phyloP scores from a whole-genome alignment of 2,888 invertebrate genomes.

The Abrostola triplasia region DNA sequence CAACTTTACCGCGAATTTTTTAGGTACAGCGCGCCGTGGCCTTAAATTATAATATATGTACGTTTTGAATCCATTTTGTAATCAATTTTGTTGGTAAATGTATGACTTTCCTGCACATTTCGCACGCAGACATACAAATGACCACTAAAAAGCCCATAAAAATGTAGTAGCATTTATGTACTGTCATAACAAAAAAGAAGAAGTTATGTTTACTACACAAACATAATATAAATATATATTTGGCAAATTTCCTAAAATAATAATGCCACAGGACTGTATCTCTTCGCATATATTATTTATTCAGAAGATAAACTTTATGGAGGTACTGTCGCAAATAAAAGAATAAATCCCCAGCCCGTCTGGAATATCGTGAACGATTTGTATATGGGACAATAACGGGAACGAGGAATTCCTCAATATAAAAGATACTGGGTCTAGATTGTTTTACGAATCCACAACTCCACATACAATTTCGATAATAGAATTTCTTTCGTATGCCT shows the following conservation, averaged over 20 bases:
- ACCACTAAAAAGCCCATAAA: no score
- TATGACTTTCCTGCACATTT: no score
- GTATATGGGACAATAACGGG: constrained; percentile 59
- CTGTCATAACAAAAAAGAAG: no score
- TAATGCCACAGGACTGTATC: constrained; percentile 1
- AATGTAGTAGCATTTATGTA: no score
- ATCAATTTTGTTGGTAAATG: no score
- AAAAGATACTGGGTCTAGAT: constrained; percentile 60
- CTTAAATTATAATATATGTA: no score
- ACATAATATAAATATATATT: neutral
- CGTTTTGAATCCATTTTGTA: no score
- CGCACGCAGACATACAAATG: no score
- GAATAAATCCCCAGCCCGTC: constrained; percentile 60
- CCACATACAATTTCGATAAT: constrained; percentile 35
- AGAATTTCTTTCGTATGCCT: constrained; percentile 28
- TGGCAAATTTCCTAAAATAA: constrained; percentile 21
- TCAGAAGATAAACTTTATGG: constrained; percentile 43
- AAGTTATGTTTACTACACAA: neutral
- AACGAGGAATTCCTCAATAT: constrained; percentile 60
- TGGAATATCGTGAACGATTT: constrained; percentile 60
- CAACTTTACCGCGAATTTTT: no score
- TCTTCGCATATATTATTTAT: constrained; percentile 32
- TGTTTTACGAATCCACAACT: constrained; percentile 49
- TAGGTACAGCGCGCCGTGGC: no score
- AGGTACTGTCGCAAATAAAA: constrained; percentile 66